Evolutionary conservation across 2,888 invertebrate species (phyloP).

Genomic region (Congeria kusceri): DNA sequence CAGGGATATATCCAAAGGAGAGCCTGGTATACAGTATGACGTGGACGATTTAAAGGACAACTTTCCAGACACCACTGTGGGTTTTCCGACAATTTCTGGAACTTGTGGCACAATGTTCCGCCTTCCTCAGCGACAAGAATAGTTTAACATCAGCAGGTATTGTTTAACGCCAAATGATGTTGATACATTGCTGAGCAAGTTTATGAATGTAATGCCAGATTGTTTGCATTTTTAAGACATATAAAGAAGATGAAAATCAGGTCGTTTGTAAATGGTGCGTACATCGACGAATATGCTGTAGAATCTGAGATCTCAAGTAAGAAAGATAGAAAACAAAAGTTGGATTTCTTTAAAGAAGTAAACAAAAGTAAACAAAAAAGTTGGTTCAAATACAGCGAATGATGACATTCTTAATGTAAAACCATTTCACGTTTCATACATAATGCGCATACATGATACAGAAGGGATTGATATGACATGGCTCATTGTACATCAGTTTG

Average conservation of each 20-base stretch:
- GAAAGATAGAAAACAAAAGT: neutral
- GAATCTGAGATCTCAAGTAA: neutral
- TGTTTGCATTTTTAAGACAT: constrained; percentile 50
- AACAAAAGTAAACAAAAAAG: neutral
- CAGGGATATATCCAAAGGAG: constrained; percentile 52
- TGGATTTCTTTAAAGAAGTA: neutral
- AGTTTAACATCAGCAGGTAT: constrained; percentile 69
- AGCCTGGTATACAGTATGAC: constrained; percentile 57
- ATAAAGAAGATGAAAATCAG: constrained; percentile 20
- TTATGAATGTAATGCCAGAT: constrained; percentile 38
- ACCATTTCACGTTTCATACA: constrained; percentile 5
- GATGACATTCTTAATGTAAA: no score
- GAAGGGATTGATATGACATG: constrained; percentile 45
- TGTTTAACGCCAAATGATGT: constrained; percentile 23
- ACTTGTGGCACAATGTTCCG: constrained; percentile 54
- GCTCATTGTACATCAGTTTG: constrained; percentile 74
- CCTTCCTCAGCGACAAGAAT: constrained; percentile 18
- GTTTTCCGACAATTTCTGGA: constrained; percentile 55
- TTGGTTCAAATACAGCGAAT: no score
- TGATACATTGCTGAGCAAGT: constrained; percentile 15
- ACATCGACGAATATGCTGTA: neutral
- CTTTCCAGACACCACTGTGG: constrained; percentile 54
- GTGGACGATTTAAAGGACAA: constrained; percentile 35
- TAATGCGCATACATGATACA: constrained; percentile 10
- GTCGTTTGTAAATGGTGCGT: neutral